A percentile compares a stretch with the other conserved stretches of the same genome.
These are phyloP conservation scores for Acanthurus tractus DNA, from an alignment of 2,797 vertebrate species.

Conservation along the genomic window DNA sequence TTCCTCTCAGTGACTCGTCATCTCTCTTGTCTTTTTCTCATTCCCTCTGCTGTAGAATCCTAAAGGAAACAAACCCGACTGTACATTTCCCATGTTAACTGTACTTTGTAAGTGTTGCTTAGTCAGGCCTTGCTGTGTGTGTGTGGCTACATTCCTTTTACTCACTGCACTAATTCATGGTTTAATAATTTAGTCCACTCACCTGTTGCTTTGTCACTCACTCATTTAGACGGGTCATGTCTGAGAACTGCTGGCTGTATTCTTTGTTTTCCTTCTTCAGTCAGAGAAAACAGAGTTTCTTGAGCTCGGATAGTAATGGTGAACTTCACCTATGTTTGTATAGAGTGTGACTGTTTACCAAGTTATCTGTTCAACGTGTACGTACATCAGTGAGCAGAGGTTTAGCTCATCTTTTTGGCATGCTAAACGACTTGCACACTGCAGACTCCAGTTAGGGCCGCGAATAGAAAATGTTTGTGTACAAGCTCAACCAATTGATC, in stretches of 20 bases:
- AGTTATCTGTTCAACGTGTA: not conserved
- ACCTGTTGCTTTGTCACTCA: conserved; percentile 30
- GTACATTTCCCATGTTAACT: conserved; percentile 92
- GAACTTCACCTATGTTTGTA: not conserved
- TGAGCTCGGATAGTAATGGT: not conserved
- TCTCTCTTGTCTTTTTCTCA: conserved; percentile 74
- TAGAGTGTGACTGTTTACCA: not conserved
- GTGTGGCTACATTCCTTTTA: conserved; percentile 67
- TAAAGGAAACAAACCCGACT: conserved; percentile 92
- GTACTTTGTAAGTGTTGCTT: conserved; percentile 94
- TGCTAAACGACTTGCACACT: conserved; percentile 8
- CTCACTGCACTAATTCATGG: conserved; percentile 54
- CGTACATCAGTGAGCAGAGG: not conserved
- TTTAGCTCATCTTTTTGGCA: conserved; percentile 9
- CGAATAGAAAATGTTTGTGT: not conserved
- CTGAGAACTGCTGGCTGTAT: conserved; percentile 32
- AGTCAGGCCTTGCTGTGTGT: conserved; percentile 70
- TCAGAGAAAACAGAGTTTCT: not conserved
- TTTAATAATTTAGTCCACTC: conserved; percentile 41
- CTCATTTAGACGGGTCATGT: conserved; percentile 16
- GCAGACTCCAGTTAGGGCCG: not conserved
- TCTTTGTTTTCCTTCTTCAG: conserved; percentile 17
- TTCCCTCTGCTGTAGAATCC: conserved; percentile 94
- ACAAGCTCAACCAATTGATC: not conserved
- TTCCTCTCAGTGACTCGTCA: conserved; percentile 66